phyloP scores from a whole-genome alignment of 1,140 invertebrate species.

The Aricia agestis region DNA sequence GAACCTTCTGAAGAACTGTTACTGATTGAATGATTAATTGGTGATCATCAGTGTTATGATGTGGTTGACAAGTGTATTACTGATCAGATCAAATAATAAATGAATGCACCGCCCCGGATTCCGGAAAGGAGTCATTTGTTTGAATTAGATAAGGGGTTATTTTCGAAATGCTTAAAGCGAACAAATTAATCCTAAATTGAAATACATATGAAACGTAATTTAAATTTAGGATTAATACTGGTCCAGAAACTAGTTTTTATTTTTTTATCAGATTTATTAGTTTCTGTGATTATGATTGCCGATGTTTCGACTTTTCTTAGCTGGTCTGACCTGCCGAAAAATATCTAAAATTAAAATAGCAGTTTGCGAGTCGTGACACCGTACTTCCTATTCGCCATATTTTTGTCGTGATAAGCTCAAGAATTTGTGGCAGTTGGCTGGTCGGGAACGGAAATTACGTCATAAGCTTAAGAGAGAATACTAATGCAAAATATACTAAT shows the following conservation, averaged over 20 bases:
- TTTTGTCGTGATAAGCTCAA: constrained; percentile 10
- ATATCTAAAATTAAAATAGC: too few relatives aligned
- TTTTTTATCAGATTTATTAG: too few relatives aligned
- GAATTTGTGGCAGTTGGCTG: constrained; percentile 9
- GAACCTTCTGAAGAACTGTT: too few relatives aligned
- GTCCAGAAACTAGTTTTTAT: too few relatives aligned
- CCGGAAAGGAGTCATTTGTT: too few relatives aligned
- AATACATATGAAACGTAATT: too few relatives aligned
- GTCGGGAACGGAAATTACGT: constrained; percentile 10
- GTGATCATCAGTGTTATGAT: background rate
- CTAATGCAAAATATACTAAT: background rate
- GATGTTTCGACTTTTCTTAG: too few relatives aligned
- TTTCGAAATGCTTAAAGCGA: background rate
- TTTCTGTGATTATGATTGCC: too few relatives aligned
- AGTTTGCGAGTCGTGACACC: background rate
- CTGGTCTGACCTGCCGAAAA: too few relatives aligned
- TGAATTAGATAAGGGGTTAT: background rate
- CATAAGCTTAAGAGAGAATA: constrained; percentile 12
- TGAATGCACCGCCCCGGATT: background rate
- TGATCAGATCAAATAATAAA: background rate
- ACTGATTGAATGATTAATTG: background rate
- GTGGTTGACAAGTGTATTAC: background rate
- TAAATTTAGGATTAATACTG: too few relatives aligned
- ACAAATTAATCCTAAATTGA: too few relatives aligned
- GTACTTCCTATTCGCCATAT: constrained; percentile 3